Base-by-base conservation (phyloP, 1,140 invertebrate genomes). In the Prorops nasuta region DNA sequence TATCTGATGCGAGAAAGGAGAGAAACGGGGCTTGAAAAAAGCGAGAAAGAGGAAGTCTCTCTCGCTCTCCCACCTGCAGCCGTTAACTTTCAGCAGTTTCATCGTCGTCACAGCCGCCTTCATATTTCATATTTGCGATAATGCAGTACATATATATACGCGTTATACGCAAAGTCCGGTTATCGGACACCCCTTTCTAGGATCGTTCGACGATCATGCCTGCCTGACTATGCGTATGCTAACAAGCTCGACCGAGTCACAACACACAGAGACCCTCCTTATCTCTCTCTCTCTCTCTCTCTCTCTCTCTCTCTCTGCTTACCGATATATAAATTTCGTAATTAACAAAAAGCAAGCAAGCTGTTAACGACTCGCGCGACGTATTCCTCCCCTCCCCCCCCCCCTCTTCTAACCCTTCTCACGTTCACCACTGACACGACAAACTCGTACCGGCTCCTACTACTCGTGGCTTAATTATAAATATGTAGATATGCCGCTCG, bases 61-160 rank as follows among this genome's bases (percentile, higher is more conserved):
- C 14, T 32, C 3, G n/a, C 41, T 39, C 45, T 52, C 54, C 51
- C 61, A 67, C 67, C 59, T 64, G 69, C 67, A 60, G 57, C 60
- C 58, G 62, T 71, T 66, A 59, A 66, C 61, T 67, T 63, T 65
- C 64, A 69, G 64, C 64, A 61, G 58, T 67, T 58, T 66, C 51
- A 37, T 40, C 18, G 58, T 44, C 56, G 48, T 44, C 42, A 53
- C 68, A 71, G 67, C 68, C 68, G 68, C 66, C 63, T 65, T 49
- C 62, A 68, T 72, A 69, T 69, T 68, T 72, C 65, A 71, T 73
- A 71, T 71, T 68, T 67, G 59, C 64, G 64, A 69, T 67, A 72
- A 72, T 71, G 58, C 59, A 54, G n/a, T n/a, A n/a, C n/a, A n/a
- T n/a, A n/a, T n/a, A n/a, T n/a, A n/a, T n/a, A n/a, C n/a, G n/a